phyloP scores from a whole-genome alignment of 2,113 vertebrate species.

The Stigmatopora argus region DNA sequence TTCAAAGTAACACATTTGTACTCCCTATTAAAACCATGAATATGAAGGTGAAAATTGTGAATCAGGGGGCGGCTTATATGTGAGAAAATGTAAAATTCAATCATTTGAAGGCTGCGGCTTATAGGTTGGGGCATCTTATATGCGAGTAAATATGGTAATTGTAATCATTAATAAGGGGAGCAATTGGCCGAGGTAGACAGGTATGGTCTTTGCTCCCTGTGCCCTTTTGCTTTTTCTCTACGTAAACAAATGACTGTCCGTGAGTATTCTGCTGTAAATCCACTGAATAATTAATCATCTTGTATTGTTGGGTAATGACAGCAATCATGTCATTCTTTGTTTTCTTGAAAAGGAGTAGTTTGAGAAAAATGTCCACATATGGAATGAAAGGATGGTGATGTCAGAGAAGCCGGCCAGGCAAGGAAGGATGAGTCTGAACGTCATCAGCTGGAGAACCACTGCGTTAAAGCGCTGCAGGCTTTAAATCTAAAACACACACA shows the following conservation, averaged over 20 bases:
- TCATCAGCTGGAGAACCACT: conserved; percentile 24
- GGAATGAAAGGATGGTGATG: neutral
- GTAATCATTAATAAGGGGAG: no score
- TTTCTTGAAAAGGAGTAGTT: neutral
- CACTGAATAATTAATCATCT: neutral
- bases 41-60: no score
- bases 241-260: neutral
- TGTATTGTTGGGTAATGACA: neutral
- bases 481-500: conserved; percentile 15
- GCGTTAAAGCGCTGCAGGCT: conserved; percentile 40
- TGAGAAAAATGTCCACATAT: neutral
- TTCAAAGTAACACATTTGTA: no score
- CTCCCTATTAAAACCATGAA: no score
- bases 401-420: neutral
- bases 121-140: no score
- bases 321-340: no score
- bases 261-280: neutral
- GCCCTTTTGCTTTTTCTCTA: neutral
- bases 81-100: no score
- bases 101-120: no score
- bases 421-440: conserved; percentile 5
- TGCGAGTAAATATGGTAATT: no score
- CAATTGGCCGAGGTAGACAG: no score
- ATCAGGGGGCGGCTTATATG: no score
- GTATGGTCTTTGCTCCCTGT: neutral